A percentile compares a stretch with the other conserved stretches of the same genome.
These are phyloP conservation scores for Pseudomyrmex sp. DNA, from an alignment of 1,140 invertebrate species.

Conservation along the genomic window DNA sequence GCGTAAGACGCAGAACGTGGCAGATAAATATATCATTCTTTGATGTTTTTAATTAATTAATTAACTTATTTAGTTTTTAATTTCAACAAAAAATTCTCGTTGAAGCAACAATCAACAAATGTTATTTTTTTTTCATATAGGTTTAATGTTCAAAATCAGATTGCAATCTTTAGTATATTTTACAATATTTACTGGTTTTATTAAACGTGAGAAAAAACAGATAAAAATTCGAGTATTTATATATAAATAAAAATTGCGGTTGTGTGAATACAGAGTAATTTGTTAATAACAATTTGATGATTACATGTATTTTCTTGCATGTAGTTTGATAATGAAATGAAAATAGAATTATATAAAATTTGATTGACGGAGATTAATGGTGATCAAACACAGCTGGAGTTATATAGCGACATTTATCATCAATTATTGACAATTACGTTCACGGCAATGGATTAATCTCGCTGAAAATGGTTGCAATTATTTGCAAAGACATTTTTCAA, in stretches of 20 bases:
- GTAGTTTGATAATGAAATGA: slow-evolving; percentile 12
- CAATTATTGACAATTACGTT: slow-evolving; percentile 41
- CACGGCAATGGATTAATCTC: slow-evolving; percentile 27
- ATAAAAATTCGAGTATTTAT: background rate
- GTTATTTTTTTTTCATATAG: background rate
- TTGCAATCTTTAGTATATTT: background rate
- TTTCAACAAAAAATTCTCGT: no score
- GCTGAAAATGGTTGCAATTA: no score
- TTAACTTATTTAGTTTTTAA: background rate
- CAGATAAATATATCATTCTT: background rate
- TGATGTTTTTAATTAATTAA: slow-evolving; percentile 18
- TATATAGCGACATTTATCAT: slow-evolving; percentile 41
- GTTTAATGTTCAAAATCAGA: background rate
- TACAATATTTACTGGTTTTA: slow-evolving; percentile 5
- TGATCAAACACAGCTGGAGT: slow-evolving; percentile 14
- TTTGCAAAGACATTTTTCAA: background rate
- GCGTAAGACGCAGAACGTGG: background rate
- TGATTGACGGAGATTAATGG: slow-evolving; percentile 46
- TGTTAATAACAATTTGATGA: slow-evolving; percentile 35
- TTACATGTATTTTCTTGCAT: slow-evolving; percentile 25
- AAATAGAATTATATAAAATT: slow-evolving; percentile 35
- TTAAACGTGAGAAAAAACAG: background rate
- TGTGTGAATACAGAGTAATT: background rate
- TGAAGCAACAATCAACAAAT: background rate
- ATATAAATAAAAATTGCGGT: background rate